A percentile compares a stretch with the other conserved stretches of the same genome.
Conservation (phyloP, 2,113 vertebrate genomes). For the Notothenia rossii region DNA sequence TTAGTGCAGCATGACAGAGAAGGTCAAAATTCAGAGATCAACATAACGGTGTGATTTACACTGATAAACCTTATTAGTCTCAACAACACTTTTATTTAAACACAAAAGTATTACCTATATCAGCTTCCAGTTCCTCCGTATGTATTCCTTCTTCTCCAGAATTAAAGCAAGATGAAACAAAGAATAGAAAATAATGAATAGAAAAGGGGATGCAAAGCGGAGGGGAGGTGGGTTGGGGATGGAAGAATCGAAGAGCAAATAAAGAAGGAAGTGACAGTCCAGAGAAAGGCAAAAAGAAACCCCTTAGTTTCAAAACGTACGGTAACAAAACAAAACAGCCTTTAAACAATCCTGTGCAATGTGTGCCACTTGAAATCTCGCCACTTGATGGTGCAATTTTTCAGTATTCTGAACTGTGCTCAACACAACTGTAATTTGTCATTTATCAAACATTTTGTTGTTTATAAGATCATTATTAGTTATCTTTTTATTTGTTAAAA, state of each 20-base stretch:
- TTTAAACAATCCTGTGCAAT: not conserved
- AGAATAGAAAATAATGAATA: constrained; percentile 47
- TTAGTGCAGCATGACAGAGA: not conserved
- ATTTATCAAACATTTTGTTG: constrained; percentile 1
- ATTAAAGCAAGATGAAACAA: constrained; percentile 84
- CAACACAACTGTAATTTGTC: not conserved
- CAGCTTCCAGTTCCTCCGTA: constrained; percentile 95
- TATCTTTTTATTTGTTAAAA: not conserved
- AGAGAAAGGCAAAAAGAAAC: constrained; percentile 55
- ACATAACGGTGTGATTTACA: not conserved
- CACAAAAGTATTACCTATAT: constrained; percentile 88
- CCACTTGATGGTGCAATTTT: constrained; percentile 80
- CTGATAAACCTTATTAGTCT: not conserved
- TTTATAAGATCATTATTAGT: not conserved
- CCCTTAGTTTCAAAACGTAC: constrained; percentile 59
- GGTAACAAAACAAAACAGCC: constrained; percentile 9
- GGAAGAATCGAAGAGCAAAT: constrained; percentile 41
- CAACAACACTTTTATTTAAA: not conserved
- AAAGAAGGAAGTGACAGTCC: constrained; percentile 45
- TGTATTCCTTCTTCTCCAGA: constrained; percentile 99
- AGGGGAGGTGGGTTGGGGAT: constrained; percentile 8
- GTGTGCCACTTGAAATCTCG: constrained; percentile 27
- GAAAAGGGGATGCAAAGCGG: constrained; percentile 41
- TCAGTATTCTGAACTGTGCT: constrained; percentile 7
- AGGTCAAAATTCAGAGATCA: not conserved